Conservation (phyloP, 1,140 invertebrate species). For the Drosophila erecta region DNA sequence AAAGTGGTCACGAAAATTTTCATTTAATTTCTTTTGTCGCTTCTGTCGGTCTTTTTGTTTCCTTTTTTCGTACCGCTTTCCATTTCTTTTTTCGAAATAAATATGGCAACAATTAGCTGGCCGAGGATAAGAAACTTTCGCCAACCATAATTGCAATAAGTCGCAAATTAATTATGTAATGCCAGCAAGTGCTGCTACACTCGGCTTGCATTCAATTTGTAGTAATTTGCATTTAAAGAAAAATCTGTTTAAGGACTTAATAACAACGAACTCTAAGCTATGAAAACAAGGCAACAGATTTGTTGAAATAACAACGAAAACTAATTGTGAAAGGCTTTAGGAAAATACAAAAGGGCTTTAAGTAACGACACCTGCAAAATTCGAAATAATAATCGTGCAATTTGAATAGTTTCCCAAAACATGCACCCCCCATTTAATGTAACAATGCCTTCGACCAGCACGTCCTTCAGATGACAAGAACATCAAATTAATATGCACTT, state of each 20-base stretch:
- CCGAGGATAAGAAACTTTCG: conserved; percentile 12
- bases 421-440: not conserved
- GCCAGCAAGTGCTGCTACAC: conserved; percentile 5
- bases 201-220: not conserved
- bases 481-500: conserved; percentile 70
- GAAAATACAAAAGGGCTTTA: not conserved
- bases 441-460: conserved; percentile 26
- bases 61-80: conserved; percentile 13
- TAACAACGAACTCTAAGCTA: not conserved
- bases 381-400: not conserved
- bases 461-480: conserved; percentile 61
- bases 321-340: not conserved
- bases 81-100: conserved; percentile 55
- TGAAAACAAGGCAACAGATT: not conserved
- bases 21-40: conserved; percentile 61
- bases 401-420: not conserved
- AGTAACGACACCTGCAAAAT: not conserved
- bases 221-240: not conserved
- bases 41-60: conserved; percentile 22
- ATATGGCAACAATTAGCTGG: conserved; percentile 72
- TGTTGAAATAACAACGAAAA: not conserved
- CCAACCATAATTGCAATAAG: conserved; percentile 29
- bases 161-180: conserved; percentile 37
- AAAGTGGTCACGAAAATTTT: conserved; percentile 45
- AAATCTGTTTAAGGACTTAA: not conserved